Evolutionary conservation across 2,888 invertebrate genomes (phyloP).

Genomic region (Dasypolia templi): DNA sequence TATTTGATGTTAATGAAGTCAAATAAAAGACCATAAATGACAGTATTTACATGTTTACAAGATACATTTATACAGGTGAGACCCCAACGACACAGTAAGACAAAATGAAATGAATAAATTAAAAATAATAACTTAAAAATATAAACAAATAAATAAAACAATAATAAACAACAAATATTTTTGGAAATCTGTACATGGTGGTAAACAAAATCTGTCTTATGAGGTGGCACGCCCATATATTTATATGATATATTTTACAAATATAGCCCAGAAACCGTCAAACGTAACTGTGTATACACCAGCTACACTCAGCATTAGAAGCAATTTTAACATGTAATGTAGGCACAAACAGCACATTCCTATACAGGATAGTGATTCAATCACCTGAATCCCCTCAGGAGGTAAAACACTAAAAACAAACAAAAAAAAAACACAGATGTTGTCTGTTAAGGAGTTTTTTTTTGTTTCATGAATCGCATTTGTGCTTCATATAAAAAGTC

Average conservation of each 20-base stretch:
- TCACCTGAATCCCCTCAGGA: background rate
- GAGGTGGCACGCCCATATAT: background rate
- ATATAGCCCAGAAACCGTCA: background rate
- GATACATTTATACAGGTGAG: constrained; percentile 26
- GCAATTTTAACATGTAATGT: constrained; percentile 5
- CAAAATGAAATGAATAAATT: constrained; percentile 54
- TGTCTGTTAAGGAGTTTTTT: too few species aligned
- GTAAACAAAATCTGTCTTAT: background rate
- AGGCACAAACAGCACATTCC: constrained; percentile 10
- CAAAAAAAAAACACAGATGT: background rate
- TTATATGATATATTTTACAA: background rate
- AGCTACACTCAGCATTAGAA: background rate
- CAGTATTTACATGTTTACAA: constrained; percentile 26
- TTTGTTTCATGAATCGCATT: background rate
- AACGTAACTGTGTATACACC: background rate
- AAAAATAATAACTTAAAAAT: constrained; percentile 46
- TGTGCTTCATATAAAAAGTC: background rate
- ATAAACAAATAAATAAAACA: constrained; percentile 47
- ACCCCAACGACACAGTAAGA: constrained; percentile 62
- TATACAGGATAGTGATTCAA: constrained; percentile 15
- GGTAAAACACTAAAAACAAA: too few species aligned
- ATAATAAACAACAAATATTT: constrained; percentile 38
- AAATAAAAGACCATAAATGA: constrained; percentile 1
- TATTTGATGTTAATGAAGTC: background rate
- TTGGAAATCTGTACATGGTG: constrained; percentile 68